Evolutionary conservation across 2,888 invertebrate genomes (phyloP).

Genomic region (Standfussiana lucernea): DNA sequence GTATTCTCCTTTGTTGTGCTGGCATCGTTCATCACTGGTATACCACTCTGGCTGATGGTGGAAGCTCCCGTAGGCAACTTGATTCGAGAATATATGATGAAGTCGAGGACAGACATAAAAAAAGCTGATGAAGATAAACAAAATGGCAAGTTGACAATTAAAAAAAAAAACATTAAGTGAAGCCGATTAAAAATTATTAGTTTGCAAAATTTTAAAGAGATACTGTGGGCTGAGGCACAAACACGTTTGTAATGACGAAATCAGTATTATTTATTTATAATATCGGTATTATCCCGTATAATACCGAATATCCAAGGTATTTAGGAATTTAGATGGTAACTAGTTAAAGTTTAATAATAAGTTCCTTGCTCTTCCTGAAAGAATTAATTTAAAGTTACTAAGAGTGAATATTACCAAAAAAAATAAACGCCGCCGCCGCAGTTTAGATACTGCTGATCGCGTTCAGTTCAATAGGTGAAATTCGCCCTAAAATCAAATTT

Average conservation of each 20-base stretch:
- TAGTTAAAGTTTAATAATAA: no score
- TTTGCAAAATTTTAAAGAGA: not conserved
- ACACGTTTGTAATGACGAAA: not conserved
- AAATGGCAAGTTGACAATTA: not conserved
- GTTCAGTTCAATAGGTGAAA: not conserved
- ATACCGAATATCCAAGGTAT: no score
- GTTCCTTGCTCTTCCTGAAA: not conserved
- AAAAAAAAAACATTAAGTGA: not conserved
- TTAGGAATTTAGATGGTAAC: not conserved
- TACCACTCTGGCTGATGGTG: conserved; percentile 27
- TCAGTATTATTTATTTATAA: not conserved
- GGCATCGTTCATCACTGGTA: conserved; percentile 6
- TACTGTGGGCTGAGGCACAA: not conserved
- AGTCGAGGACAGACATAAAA: not conserved
- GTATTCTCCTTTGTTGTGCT: not conserved
- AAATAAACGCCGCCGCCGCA: not conserved
- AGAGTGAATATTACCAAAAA: not conserved
- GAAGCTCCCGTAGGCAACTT: conserved; percentile 31
- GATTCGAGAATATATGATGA: conserved; percentile 4
- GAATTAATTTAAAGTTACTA: not conserved
- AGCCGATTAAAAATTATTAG: not conserved
- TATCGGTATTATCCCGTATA: no score
- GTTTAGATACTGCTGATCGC: not conserved
- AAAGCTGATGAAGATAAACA: not conserved
- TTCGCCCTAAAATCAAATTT: not conserved